Evolutionary conservation across 1,140 invertebrate species (phyloP).

Genomic region (Bactericera cockerelli): DNA sequence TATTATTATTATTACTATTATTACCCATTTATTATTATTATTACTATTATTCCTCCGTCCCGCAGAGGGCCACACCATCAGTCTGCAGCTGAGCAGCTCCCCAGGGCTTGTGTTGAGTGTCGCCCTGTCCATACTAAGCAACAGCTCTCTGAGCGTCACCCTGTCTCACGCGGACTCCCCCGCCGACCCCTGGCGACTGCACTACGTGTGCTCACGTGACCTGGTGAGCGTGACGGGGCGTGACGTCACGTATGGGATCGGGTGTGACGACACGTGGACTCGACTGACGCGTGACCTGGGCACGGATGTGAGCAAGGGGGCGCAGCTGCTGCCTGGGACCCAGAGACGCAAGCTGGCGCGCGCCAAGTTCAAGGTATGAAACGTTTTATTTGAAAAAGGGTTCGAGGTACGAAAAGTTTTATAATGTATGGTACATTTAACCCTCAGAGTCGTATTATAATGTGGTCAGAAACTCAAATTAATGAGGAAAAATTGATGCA

Average conservation of each 20-base stretch:
- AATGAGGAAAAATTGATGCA: no score
- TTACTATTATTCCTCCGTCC: no score
- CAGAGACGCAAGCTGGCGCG: constrained; percentile 51
- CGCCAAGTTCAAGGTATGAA: constrained; percentile 66
- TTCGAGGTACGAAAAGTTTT: no score
- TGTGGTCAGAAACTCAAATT: no score
- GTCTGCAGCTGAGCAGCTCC: constrained; percentile 51
- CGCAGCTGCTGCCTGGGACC: constrained; percentile 38
- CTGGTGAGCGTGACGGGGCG: constrained; percentile 53
- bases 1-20: no score
- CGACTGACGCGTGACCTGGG: constrained; percentile 72
- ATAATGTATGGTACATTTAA: no score
- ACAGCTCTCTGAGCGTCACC: constrained; percentile 64
- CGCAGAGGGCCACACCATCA: constrained; percentile 35
- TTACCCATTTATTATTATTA: no score
- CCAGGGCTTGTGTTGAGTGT: constrained; percentile 49
- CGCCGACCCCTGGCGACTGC: constrained; percentile 57
- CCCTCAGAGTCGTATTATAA: no score
- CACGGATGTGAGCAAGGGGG: constrained; percentile 82
- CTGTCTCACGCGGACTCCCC: constrained; percentile 62
- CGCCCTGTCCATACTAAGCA: constrained; percentile 26
- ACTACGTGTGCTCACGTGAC: constrained; percentile 62
- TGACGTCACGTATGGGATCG: constrained; percentile 78
- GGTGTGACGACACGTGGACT: constrained; percentile 49
- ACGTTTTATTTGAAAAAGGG: no score